Evolutionary conservation across 1,140 invertebrate genomes (phyloP).

Genomic region (Drosophila athabasca): DNA sequence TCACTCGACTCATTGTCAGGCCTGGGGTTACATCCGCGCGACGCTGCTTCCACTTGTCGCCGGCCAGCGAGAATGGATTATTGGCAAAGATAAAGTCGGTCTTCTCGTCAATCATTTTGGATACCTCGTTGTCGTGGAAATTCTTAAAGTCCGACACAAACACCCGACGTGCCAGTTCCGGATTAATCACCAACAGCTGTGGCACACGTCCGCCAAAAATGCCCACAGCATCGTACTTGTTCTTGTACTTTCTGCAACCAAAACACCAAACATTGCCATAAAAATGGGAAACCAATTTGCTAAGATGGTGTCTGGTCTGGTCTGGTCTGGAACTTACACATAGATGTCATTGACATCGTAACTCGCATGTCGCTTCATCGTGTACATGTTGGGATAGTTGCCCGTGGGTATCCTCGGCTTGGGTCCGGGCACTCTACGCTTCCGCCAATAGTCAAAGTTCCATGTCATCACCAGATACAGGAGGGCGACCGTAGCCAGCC

Average conservation of each 20-base stretch:
- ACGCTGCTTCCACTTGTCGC: conserved; percentile 85
- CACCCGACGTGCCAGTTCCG: conserved; percentile 84
- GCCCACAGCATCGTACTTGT: conserved; percentile 70
- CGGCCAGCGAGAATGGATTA: conserved; percentile 84
- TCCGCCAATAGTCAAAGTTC: conserved; percentile 80
- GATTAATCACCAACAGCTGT: conserved; percentile 84
- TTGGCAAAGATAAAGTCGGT: conserved; percentile 83
- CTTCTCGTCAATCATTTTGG: conserved; percentile 74
- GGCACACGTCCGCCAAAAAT: conserved; percentile 58
- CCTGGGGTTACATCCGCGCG: conserved; percentile 85
- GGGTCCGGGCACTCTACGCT: conserved; percentile 68
- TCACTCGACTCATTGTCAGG: conserved; percentile 84
- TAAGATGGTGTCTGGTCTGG: neutral
- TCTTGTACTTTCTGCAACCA: conserved; percentile 51
- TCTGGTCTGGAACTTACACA: conserved; percentile 26
- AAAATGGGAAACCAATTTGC: no score
- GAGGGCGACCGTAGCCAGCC: conserved; percentile 21
- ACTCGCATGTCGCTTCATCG: conserved; percentile 48
- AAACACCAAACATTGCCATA: neutral
- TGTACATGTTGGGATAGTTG: conserved; percentile 59
- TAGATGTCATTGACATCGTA: conserved; percentile 71
- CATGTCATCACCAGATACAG: conserved; percentile 76
- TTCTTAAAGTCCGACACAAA: conserved; percentile 84
- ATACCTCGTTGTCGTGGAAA: conserved; percentile 82
- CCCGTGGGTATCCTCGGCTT: conserved; percentile 70